Evolutionary conservation across 2,797 vertebrate species (phyloP).

Genomic region (Prunella strophiata): DNA sequence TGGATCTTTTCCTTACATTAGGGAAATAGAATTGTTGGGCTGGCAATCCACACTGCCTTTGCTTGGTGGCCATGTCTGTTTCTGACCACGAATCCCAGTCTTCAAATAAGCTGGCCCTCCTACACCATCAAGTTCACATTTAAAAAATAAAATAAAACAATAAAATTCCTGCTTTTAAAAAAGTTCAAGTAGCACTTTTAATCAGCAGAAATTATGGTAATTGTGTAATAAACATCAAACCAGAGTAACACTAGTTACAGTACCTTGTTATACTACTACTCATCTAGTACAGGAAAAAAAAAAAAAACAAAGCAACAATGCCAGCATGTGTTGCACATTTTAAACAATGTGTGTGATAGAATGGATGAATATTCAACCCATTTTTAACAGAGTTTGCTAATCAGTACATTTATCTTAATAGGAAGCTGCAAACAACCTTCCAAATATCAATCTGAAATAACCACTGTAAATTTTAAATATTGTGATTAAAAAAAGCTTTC

Average conservation of each 20-base stretch:
- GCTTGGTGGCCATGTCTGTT: background rate
- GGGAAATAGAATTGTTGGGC: background rate
- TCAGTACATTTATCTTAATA: conserved; percentile 66
- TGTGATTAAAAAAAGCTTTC: conserved; percentile 54
- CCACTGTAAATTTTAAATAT: conserved; percentile 64
- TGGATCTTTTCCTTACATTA: background rate
- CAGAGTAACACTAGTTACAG: background rate
- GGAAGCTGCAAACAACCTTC: conserved; percentile 56
- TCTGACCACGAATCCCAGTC: accelerated
- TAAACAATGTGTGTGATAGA: background rate
- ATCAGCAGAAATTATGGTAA: background rate
- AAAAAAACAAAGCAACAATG: background rate
- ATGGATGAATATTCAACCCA: conserved; percentile 1
- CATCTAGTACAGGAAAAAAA: background rate
- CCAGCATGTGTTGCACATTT: background rate
- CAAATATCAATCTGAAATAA: conserved; percentile 64
- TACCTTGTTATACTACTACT: background rate
- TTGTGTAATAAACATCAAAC: background rate
- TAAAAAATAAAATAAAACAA: background rate
- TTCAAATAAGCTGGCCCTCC: background rate
- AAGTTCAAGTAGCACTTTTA: background rate
- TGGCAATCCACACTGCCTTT: background rate
- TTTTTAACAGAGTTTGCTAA: conserved; percentile 55
- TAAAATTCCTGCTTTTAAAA: background rate
- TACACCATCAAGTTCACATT: background rate